phyloP scores from a whole-genome alignment of 2,113 vertebrate genomes.

The Salminus brasiliensis region DNA sequence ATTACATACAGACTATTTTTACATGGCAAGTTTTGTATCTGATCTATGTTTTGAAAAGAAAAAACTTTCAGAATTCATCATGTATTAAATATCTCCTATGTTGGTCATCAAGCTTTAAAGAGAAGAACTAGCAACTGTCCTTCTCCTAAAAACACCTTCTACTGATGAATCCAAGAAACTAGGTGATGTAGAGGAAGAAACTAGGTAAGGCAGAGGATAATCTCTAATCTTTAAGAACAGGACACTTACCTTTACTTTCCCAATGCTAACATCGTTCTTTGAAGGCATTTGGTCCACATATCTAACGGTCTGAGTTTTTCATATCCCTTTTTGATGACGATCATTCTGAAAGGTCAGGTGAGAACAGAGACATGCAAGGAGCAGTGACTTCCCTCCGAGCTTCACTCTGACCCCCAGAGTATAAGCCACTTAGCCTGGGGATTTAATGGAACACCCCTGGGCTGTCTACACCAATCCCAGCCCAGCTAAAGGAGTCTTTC shows the following conservation, averaged over 20 bases:
- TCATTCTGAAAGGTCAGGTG: background rate
- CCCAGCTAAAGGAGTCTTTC: background rate
- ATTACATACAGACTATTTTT: no score
- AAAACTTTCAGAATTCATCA: background rate
- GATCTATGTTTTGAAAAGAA: background rate
- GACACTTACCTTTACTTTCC: background rate
- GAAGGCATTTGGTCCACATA: background rate
- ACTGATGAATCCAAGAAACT: background rate
- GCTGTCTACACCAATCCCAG: conserved; percentile 30
- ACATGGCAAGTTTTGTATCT: background rate
- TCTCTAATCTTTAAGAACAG: background rate
- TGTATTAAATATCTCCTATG: background rate
- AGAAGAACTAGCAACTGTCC: background rate
- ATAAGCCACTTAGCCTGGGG: conserved; percentile 48
- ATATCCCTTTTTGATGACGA: background rate
- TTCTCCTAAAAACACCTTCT: background rate
- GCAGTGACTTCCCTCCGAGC: background rate
- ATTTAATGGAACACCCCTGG: conserved; percentile 43
- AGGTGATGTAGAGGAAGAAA: background rate
- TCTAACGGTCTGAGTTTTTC: background rate
- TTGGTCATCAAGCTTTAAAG: background rate
- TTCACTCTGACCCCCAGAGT: conserved; percentile 21
- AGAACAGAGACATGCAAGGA: background rate
- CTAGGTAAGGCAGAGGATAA: background rate
- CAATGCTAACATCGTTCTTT: conserved; percentile 1